phyloP scores from a whole-genome alignment of 2,113 vertebrate genomes.

The Melanerpes formicivorus region DNA sequence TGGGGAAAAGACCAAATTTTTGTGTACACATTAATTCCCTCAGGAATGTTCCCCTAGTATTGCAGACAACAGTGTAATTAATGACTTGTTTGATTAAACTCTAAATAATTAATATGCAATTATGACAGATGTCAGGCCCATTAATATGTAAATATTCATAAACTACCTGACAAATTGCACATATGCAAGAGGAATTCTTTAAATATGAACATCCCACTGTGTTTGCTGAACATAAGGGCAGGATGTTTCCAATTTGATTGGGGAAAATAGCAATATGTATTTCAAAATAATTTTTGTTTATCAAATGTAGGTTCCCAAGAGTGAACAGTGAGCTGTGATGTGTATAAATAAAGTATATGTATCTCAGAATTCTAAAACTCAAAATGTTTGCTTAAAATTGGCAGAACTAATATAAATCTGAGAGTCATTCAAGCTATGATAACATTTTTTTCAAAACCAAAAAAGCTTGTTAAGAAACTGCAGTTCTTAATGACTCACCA shows the following conservation, averaged over 20 bases:
- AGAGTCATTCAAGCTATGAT: not conserved
- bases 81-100: conserved; percentile 54
- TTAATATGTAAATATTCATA: conserved; percentile 62
- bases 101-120: conserved; percentile 46
- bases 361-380: not conserved
- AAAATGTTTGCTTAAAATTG: conserved; percentile 33
- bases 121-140: conserved; percentile 48
- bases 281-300: conserved; percentile 26
- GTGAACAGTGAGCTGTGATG: conserved; percentile 29
- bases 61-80: not conserved
- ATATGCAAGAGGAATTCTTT: conserved; percentile 14
- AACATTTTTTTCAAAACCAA: not conserved
- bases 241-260: conserved; percentile 36
- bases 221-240: conserved; percentile 46
- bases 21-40: not conserved
- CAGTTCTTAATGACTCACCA: not conserved
- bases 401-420: not conserved
- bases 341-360: not conserved
- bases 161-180: conserved; percentile 23
- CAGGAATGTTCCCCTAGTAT: not conserved
- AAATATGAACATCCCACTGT: not conserved
- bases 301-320: conserved; percentile 28
- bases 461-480: not conserved
- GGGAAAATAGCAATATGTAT: conserved; percentile 29
- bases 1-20: not conserved